Conservation (phyloP, 2,888 invertebrate genomes). For the Drosophila cognata region DNA sequence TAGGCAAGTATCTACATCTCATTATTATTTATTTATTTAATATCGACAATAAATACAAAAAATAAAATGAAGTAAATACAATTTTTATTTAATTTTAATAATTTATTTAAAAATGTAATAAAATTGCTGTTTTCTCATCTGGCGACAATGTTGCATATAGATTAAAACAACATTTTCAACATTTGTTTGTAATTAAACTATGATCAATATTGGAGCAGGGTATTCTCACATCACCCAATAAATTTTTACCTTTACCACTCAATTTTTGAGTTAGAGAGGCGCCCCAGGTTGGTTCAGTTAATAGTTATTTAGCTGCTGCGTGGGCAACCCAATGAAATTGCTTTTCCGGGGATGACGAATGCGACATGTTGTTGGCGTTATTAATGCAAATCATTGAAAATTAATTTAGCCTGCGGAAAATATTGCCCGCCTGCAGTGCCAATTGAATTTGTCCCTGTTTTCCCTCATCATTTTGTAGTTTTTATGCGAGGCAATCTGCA, state of each 20-base stretch:
- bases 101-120: no score
- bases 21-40: not conserved
- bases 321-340: slow-evolving; percentile 45
- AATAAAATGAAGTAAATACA: not conserved
- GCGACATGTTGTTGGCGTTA: slow-evolving; percentile 44
- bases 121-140: no score
- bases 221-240: not conserved
- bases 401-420: slow-evolving; percentile 42
- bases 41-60: not conserved
- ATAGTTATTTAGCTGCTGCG: slow-evolving; percentile 32
- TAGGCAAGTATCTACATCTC: not conserved
- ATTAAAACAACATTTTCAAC: no score
- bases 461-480: slow-evolving; percentile 5
- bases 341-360: slow-evolving; percentile 36
- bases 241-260: not conserved
- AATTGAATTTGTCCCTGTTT: slow-evolving; percentile 58
- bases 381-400: slow-evolving; percentile 64
- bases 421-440: slow-evolving; percentile 41
- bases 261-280: slow-evolving; percentile 12
- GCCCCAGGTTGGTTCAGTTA: slow-evolving; percentile 16
- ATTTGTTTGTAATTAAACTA: not conserved
- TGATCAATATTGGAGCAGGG: not conserved
- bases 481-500: slow-evolving; percentile 5
- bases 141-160: no score
- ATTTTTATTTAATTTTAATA: not conserved